phyloP scores from a whole-genome alignment of 1,140 invertebrate species.

The Procambarus virginalis region DNA sequence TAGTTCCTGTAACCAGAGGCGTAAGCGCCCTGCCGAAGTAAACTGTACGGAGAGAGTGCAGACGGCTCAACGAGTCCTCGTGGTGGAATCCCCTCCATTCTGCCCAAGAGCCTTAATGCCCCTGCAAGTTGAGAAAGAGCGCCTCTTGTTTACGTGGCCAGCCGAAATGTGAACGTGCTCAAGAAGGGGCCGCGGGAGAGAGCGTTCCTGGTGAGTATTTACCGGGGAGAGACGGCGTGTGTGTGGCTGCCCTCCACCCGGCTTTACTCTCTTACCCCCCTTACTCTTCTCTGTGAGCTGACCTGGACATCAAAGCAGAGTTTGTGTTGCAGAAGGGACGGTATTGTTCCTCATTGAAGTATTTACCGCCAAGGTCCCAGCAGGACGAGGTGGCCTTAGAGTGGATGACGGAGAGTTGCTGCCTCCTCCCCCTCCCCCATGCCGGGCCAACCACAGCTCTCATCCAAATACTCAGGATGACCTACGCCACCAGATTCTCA shows the following conservation, averaged over 20 bases:
- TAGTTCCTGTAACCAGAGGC: neutral
- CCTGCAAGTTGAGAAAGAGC: constrained; percentile 37
- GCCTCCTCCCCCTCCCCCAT: neutral
- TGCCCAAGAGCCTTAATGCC: constrained; percentile 41
- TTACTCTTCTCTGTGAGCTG: constrained; percentile 25
- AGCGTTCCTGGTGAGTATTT: constrained; percentile 45
- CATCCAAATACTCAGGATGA: neutral
- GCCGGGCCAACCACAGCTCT: neutral
- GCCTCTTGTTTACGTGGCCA: constrained; percentile 56
- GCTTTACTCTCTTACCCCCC: constrained; percentile 12
- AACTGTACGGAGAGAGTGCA: constrained; percentile 1
- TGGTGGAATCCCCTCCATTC: constrained; percentile 14
- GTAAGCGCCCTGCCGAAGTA: too few species aligned
- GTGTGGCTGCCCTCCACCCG: neutral
- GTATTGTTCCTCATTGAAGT: constrained; percentile 42
- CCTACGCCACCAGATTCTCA: neutral
- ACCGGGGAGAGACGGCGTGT: constrained; percentile 40
- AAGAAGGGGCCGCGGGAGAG: constrained; percentile 43
- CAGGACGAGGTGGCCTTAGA: neutral
- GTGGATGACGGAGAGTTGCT: neutral
- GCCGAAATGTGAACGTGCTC: constrained; percentile 63
- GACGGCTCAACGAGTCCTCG: constrained; percentile 20
- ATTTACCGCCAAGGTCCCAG: constrained; percentile 37
- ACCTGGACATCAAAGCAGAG: constrained; percentile 46
- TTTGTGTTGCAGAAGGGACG: constrained; percentile 30